Conservation (phyloP, 2,888 invertebrate species). For the Iselma pallidipennis region DNA sequence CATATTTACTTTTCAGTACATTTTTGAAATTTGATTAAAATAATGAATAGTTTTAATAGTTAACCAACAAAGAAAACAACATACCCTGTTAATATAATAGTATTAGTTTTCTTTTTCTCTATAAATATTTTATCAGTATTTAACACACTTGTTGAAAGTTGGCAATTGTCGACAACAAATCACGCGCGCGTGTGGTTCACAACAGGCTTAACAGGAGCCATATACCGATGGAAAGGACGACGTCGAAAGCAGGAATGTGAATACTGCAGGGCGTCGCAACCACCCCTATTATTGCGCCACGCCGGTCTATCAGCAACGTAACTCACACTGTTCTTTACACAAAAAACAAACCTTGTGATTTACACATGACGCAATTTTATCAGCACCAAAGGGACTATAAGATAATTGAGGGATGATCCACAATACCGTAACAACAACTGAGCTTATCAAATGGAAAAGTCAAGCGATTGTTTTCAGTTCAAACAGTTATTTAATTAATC, state of each 20-base stretch:
- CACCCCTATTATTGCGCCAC: constrained; percentile 25
- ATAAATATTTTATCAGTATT: neutral
- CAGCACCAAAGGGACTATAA: neutral
- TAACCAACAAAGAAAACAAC: neutral
- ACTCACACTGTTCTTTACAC: constrained; percentile 15
- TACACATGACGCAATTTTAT: constrained; percentile 15
- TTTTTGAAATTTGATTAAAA: neutral
- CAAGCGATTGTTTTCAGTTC: neutral
- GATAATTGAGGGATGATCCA: neutral
- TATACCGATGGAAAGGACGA: constrained; percentile 4
- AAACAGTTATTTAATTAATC: too few relatives aligned
- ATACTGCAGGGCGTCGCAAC: constrained; percentile 30
- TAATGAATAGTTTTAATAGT: neutral
- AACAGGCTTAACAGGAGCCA: constrained; percentile 9
- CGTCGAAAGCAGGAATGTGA: constrained; percentile 21
- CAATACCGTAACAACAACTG: neutral
- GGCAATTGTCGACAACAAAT: constrained; percentile 10
- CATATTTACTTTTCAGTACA: too few relatives aligned
- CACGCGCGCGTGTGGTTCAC: constrained; percentile 14
- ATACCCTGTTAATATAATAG: neutral
- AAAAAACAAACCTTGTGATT: constrained; percentile 19
- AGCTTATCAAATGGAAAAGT: neutral
- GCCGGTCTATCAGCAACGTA: constrained; percentile 26
- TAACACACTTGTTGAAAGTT: constrained; percentile 18
- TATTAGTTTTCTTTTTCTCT: neutral